Percentiles rank a stretch among this genome's conserved stretches.
Conservation (phyloP, 2,888 invertebrate species). For the Sphecodes monilicornis region DNA sequence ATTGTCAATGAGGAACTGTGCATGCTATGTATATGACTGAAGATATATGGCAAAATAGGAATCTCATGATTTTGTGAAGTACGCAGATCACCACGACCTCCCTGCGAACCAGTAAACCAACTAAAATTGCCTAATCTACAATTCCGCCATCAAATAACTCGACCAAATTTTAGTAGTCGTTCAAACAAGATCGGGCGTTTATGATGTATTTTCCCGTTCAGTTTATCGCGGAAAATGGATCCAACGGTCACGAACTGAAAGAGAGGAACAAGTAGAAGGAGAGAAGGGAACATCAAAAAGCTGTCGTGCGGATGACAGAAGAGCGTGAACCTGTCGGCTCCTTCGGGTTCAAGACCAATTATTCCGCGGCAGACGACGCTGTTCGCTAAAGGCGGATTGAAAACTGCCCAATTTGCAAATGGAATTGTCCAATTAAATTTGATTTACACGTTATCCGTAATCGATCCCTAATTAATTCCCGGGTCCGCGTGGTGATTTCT, state of each 20-base stretch:
- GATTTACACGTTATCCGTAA: conserved; percentile 45
- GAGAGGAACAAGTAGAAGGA: background rate
- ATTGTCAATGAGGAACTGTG: background rate
- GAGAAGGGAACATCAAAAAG: conserved; percentile 1
- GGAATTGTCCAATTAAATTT: conserved; percentile 53
- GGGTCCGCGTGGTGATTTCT: conserved; percentile 49
- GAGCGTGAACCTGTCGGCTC: background rate
- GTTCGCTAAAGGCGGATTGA: conserved; percentile 19
- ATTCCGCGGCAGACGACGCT: background rate
- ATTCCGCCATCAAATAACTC: conserved; percentile 17
- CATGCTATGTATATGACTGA: too few relatives aligned
- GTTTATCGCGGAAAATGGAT: conserved; percentile 11
- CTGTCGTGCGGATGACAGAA: background rate
- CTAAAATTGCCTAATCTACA: conserved; percentile 1
- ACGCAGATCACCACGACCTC: background rate
- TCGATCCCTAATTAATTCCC: conserved; percentile 64
- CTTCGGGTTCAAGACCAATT: conserved; percentile 24
- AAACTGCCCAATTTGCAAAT: conserved; percentile 43
- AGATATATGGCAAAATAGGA: too few relatives aligned
- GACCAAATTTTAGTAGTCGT: conserved; percentile 31
- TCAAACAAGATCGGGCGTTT: conserved; percentile 7
- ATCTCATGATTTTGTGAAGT: background rate
- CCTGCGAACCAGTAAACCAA: background rate
- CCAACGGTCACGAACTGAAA: background rate
- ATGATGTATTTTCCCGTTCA: conserved; percentile 36